A percentile compares a stretch with the other conserved stretches of the same genome.
These are phyloP conservation scores for Halictus rubicundus DNA, from an alignment of 1,140 invertebrate species.

Conservation along the genomic window DNA sequence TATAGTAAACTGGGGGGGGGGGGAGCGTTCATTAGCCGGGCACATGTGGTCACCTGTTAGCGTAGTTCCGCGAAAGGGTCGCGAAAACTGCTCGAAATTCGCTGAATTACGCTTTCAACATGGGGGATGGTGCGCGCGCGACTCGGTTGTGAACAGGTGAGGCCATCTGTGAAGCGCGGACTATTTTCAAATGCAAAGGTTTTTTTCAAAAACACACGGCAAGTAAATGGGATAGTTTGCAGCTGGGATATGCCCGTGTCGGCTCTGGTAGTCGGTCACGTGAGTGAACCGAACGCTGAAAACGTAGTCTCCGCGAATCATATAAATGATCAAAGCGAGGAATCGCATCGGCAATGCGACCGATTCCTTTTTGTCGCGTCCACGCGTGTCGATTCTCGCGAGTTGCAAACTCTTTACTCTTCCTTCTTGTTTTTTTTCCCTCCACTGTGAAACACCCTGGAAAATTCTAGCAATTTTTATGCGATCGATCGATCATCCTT, in stretches of 20 bases:
- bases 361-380: constrained; percentile 8
- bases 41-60: not conserved
- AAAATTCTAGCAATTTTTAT: too few species aligned
- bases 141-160: not conserved
- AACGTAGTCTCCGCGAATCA: not conserved
- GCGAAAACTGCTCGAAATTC: constrained; percentile 31
- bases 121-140: not conserved
- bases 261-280: not conserved
- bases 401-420: too few species aligned
- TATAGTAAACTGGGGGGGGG: too few species aligned
- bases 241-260: constrained; percentile 21
- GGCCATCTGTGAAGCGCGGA: constrained; percentile 4
- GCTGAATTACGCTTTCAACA: constrained; percentile 9
- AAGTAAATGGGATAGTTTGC: constrained; percentile 44
- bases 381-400: not conserved
- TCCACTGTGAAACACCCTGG: too few species aligned
- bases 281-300: not conserved
- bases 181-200: constrained; percentile 50
- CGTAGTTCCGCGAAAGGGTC: not conserved
- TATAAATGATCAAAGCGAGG: constrained; percentile 35
- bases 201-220: constrained; percentile 30
- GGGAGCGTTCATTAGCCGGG: not conserved
- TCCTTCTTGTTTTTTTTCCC: too few species aligned
- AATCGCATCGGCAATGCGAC: constrained; percentile 20
- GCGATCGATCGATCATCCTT: too few species aligned